Conservation (phyloP, 2,113 vertebrate genomes). For the Seriola quinqueradiata region DNA sequence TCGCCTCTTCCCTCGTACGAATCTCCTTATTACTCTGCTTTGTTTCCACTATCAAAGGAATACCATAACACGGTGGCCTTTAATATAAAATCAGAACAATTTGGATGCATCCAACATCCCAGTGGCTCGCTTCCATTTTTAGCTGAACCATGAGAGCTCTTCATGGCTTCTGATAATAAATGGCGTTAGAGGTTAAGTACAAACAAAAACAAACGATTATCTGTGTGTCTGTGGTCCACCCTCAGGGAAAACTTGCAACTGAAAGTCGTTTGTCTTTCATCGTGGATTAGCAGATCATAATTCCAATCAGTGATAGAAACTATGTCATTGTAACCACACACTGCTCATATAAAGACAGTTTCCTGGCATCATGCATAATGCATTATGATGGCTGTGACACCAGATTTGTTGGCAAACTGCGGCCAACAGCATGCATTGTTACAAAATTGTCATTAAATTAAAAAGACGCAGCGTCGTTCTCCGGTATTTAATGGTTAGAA, state of each 20-base stretch:
- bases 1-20: conserved; percentile 13
- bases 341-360: conserved; percentile 14
- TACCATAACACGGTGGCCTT: conserved; percentile 18
- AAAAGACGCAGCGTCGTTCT: background rate
- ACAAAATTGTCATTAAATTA: background rate
- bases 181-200: conserved; percentile 57
- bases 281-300: conserved; percentile 46
- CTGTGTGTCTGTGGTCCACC: conserved; percentile 25
- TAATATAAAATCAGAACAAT: conserved; percentile 40
- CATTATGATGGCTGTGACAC: conserved; percentile 2
- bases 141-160: conserved; percentile 39
- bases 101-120: conserved; percentile 34
- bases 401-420: conserved; percentile 16
- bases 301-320: conserved; percentile 23
- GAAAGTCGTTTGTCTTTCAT: conserved; percentile 34
- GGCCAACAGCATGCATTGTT: background rate
- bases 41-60: conserved; percentile 17
- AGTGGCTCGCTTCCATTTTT: conserved; percentile 38
- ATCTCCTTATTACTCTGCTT: conserved; percentile 24
- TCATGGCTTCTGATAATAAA: conserved; percentile 61
- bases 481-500: background rate
- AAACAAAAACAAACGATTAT: conserved; percentile 56
- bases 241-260: conserved; percentile 24
- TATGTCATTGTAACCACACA: conserved; percentile 11
- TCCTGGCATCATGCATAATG: conserved; percentile 22